Base-by-base conservation (phyloP, 2,113 vertebrate species). In the Galeopterus variegatus region DNA sequence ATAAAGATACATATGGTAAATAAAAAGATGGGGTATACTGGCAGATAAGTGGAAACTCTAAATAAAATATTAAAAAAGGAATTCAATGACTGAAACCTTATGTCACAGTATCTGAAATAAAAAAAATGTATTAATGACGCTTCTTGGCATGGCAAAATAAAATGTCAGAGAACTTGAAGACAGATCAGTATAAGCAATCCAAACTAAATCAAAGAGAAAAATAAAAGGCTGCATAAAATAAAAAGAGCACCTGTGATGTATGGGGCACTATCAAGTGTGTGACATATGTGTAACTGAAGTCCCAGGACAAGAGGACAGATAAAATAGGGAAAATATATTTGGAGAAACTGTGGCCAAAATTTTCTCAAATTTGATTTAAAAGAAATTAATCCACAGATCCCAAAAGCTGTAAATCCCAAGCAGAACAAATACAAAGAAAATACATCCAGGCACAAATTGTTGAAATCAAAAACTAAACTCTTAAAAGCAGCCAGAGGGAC, bases 201-300 rank as follows among this genome's bases (percentile, higher is more conserved):
- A 65, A 36, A 56, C 56, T 18, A 64, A 64, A n/a, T 23, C 33
- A 26, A 8, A 56, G 28, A 67, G 58, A 52, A n/a, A 26, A 62
- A n/a, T 50, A 24, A 48, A 23, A 28, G n/a, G 36, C 0, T 18
- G 23, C 54, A 52, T 48, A 10, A 56, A 28, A 56, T 3, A 24
- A 19, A 45, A 26, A 45, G 12, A 21, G 26, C 2, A 0, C 28
- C 41, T 41, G 58, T 33, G 19, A 26, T 58, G 28, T 48, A 1
- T 14, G 17, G 13, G 18, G 12, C 31, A 3, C 2, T 11, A 10
- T 8, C 19, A 23, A 23, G 24, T 1, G 17, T 18, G 11, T 33
- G 75, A 31, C 5, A 14, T 6, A 1, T 0, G n/a, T 21, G 31
- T 11, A 5, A 50, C 0, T 21, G 8, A 19, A 90, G 18, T n/a